These are phyloP conservation scores for Simalia tracyae DNA, from an alignment of 2,797 vertebrate species.

Conservation along the genomic window DNA sequence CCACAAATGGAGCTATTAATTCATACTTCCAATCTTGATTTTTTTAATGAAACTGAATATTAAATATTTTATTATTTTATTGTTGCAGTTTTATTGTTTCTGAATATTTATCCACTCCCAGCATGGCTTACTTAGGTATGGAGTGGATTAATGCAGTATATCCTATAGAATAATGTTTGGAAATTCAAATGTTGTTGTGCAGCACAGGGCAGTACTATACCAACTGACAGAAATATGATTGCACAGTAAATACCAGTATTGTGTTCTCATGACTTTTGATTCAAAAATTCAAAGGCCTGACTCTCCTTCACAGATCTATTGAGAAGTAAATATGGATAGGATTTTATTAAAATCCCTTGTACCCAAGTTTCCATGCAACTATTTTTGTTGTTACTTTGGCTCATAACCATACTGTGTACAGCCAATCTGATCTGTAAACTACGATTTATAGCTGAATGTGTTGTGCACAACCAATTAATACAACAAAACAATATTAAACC, in stretches of 20 bases:
- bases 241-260: background rate
- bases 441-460: background rate
- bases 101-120: background rate
- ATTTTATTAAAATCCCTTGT: background rate
- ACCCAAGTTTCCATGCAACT: background rate
- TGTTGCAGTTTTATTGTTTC: background rate
- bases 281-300: background rate
- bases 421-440: background rate
- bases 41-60: background rate
- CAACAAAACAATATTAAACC: background rate
- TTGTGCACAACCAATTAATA: background rate
- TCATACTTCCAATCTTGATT: background rate
- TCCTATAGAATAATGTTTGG: background rate
- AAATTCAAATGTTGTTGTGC: background rate
- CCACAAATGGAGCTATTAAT: background rate
- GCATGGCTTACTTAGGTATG: too few relatives aligned
- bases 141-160: background rate
- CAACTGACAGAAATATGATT: background rate
- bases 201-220: background rate
- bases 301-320: background rate
- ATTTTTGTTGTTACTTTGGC: background rate
- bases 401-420: background rate
- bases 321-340: background rate
- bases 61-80: too few relatives aligned
- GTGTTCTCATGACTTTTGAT: background rate